Conservation (phyloP, 2,113 vertebrate genomes). For the Colius striatus region DNA sequence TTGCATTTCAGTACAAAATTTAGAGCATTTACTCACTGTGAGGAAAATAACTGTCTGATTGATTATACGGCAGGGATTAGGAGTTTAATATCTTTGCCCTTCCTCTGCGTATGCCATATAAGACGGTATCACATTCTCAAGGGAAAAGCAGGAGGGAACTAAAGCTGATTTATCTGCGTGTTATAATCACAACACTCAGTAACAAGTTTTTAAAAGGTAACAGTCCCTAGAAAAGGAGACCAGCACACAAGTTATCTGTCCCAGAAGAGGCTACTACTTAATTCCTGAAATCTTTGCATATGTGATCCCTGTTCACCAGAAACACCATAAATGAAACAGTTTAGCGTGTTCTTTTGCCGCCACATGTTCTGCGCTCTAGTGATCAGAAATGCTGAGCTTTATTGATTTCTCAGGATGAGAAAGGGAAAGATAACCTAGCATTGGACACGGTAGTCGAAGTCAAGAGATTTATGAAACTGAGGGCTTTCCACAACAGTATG, state of each 20-base stretch:
- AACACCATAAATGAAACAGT: background rate
- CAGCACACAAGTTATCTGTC: background rate
- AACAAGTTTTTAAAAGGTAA: background rate
- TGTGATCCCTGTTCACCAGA: background rate
- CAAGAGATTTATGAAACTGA: background rate
- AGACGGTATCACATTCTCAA: background rate
- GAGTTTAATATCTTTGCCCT: background rate
- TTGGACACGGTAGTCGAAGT: background rate
- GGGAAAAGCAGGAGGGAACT: background rate
- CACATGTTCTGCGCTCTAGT: background rate
- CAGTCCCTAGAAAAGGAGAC: background rate
- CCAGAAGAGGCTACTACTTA: background rate
- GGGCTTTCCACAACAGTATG: constrained; percentile 17
- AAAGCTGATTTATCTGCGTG: background rate
- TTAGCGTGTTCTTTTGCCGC: background rate
- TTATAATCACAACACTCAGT: background rate
- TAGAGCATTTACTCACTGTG: background rate
- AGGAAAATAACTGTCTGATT: background rate
- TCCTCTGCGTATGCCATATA: background rate
- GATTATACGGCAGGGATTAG: background rate
- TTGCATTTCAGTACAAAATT: background rate
- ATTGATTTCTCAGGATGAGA: background rate
- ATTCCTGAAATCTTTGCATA: background rate
- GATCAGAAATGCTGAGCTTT: background rate
- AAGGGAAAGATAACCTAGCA: background rate